Conservation (phyloP, 2,888 invertebrate genomes). For the Drosophila mulleri region DNA sequence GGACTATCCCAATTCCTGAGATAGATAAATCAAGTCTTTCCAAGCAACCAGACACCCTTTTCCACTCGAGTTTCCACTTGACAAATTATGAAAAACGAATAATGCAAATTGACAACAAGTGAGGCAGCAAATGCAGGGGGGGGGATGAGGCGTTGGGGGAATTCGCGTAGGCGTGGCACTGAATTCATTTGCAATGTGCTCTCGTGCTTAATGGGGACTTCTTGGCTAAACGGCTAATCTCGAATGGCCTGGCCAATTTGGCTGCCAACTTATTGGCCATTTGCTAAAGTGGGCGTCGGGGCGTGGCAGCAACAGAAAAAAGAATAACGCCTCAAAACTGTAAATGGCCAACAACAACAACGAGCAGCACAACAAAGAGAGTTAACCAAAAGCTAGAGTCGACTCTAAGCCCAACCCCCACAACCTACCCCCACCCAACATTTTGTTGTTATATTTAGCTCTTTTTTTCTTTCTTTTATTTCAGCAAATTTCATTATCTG, state of each 20-base stretch:
- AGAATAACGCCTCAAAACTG: conserved; percentile 78
- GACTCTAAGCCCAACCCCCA: conserved; percentile 8
- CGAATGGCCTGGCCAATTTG: conserved; percentile 63
- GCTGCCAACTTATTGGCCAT: conserved; percentile 70
- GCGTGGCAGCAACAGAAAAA: conserved; percentile 58
- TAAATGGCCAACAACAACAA: conserved; percentile 65
- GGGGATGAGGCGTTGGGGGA: too few relatives aligned
- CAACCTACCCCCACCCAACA: background rate
- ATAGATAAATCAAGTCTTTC: background rate
- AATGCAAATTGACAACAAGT: conserved; percentile 6
- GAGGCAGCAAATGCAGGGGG: background rate
- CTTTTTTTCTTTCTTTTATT: conserved; percentile 53
- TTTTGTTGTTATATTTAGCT: conserved; percentile 32
- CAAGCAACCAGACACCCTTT: background rate
- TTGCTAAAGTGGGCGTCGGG: conserved; percentile 40
- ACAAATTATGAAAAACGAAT: conserved; percentile 1
- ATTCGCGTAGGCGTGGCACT: conserved; percentile 30
- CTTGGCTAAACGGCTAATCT: conserved; percentile 70
- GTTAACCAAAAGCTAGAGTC: conserved; percentile 39
- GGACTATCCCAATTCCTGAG: background rate
- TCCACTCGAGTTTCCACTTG: conserved; percentile 1
- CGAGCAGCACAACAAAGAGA: conserved; percentile 18
- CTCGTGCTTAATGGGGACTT: conserved; percentile 55
- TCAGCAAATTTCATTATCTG: conserved; percentile 73
- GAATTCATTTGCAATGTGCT: conserved; percentile 65